Base-by-base conservation (phyloP, 2,797 vertebrate genomes). In the Aphelocoma californica region DNA sequence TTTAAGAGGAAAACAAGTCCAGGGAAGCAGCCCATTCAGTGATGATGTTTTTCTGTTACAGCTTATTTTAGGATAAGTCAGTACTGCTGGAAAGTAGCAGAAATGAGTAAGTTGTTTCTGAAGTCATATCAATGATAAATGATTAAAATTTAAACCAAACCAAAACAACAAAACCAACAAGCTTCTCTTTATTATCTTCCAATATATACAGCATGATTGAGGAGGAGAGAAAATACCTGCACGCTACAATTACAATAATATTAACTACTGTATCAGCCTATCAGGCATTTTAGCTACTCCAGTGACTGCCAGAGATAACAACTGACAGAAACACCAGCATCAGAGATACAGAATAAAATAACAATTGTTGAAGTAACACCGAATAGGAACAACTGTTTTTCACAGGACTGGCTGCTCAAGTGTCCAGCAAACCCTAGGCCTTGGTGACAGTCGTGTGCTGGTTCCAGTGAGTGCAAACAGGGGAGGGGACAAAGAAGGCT, bases 1-100 rank as follows among this genome's bases (percentile, higher is more conserved):
- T 65, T 91, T 58, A 91, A 81, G 65, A 77, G 34, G 38, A 96
- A 96, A 96, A 96, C 20, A 86, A 83, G 66, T 56, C 65, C 51
- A 75, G 32, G 61, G 54, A 92, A 94, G 19, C 34, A 91, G 72
- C 18, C 15, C 32, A n/a, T 72, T 88, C 38, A 79, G 28, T 1
- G 2, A 31, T 54, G 32, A 53, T 45, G 15, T 72, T 87, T 91
- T 91, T 54, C 12, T 31, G 12, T 53, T 88, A 12, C 14, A 78
- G 38, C 20, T 88, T 88, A 81, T 86, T 95, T 89, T 74, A 86
- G 57, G 21, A 62, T 11, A 67, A 25, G 32, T 28, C 56, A 53
- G n/a, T 64, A 69, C 25, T 44, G 28, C 18, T 40, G n/a, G 38
- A 70, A 94, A 88, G 34, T 32, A 64, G 21, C 18, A 75, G 28